A percentile compares a stretch with the other conserved stretches of the same genome.
Conservation (phyloP, 2,113 vertebrate species). For the Lampris incognitus region DNA sequence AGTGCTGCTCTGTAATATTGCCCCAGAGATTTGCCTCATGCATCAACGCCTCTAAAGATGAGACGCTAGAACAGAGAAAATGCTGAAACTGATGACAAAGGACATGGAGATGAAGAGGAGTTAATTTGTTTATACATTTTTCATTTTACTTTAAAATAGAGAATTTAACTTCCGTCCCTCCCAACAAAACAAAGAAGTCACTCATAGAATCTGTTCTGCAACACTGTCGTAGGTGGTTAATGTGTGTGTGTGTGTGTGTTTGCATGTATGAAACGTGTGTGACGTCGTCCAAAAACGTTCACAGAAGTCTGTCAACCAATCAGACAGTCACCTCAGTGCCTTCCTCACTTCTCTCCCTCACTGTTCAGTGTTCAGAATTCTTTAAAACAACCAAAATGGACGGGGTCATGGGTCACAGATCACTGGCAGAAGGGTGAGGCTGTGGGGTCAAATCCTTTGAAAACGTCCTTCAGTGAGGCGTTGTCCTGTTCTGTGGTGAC, state of each 20-base stretch:
- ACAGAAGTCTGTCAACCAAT: slow-evolving; percentile 4
- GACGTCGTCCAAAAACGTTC: not conserved
- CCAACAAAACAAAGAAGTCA: slow-evolving; percentile 48
- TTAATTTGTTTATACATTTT: slow-evolving; percentile 74
- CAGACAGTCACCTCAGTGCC: slow-evolving; percentile 37
- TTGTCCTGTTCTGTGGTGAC: slow-evolving; percentile 85
- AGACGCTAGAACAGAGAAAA: slow-evolving; percentile 14
- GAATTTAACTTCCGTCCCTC: slow-evolving; percentile 56
- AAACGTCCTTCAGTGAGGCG: slow-evolving; percentile 93
- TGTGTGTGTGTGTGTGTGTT: slow-evolving; percentile 3
- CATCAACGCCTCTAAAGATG: not conserved
- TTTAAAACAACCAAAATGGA: slow-evolving; percentile 38
- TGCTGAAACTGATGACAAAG: not conserved
- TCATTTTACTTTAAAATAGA: slow-evolving; percentile 83
- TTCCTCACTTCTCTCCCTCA: slow-evolving; percentile 21
- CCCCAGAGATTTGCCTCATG: not conserved
- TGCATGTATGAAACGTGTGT: not conserved
- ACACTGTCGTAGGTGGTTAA: slow-evolving; percentile 50
- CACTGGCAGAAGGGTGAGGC: slow-evolving; percentile 96
- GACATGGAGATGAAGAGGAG: slow-evolving; percentile 62
- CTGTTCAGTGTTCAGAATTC: slow-evolving; percentile 37
- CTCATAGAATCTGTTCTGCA: slow-evolving; percentile 68
- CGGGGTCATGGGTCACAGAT: slow-evolving; percentile 24
- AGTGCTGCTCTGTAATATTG: not conserved
- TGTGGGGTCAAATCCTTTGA: slow-evolving; percentile 96